Evolutionary conservation across 2,888 invertebrate genomes (phyloP).

Genomic region (Bembecia ichneumoniformis): DNA sequence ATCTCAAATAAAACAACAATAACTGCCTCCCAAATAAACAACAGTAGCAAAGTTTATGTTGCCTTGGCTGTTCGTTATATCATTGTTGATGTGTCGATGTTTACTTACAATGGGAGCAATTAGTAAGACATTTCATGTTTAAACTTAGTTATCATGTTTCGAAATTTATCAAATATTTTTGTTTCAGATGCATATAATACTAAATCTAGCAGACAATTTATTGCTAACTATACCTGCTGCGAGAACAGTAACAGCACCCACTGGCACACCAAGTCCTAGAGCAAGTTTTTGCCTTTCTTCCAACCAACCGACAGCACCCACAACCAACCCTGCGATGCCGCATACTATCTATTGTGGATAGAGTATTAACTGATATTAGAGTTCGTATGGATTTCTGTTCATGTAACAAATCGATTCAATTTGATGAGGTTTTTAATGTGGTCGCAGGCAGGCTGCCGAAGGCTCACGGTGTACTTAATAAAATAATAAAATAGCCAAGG

Average conservation of each 20-base stretch:
- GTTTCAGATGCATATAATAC: too few relatives aligned
- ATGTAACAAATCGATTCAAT: too few relatives aligned
- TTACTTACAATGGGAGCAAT: neutral
- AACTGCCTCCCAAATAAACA: too few relatives aligned
- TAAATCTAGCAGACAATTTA: too few relatives aligned
- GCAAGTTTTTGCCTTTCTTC: constrained; percentile 66
- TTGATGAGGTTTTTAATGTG: too few relatives aligned
- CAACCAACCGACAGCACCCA: constrained; percentile 72
- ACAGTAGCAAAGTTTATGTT: too few relatives aligned
- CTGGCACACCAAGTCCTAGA: constrained; percentile 68
- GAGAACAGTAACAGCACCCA: constrained; percentile 67
- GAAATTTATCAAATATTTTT: neutral
- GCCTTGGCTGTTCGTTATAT: too few relatives aligned
- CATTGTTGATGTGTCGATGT: too few relatives aligned
- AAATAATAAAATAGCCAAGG: too few relatives aligned
- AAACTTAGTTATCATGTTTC: neutral
- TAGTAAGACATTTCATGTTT: neutral
- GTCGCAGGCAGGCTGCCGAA: too few relatives aligned
- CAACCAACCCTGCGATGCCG: constrained; percentile 70
- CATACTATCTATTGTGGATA: constrained; percentile 64
- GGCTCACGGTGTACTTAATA: too few relatives aligned
- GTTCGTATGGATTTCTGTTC: neutral
- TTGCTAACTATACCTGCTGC: constrained; percentile 47
- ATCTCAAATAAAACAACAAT: too few relatives aligned
- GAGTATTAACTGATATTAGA: neutral